A percentile compares a stretch with the other conserved stretches of the same genome.
Conservation (phyloP, 2,888 invertebrate genomes). For the Lithophane leautieri region DNA sequence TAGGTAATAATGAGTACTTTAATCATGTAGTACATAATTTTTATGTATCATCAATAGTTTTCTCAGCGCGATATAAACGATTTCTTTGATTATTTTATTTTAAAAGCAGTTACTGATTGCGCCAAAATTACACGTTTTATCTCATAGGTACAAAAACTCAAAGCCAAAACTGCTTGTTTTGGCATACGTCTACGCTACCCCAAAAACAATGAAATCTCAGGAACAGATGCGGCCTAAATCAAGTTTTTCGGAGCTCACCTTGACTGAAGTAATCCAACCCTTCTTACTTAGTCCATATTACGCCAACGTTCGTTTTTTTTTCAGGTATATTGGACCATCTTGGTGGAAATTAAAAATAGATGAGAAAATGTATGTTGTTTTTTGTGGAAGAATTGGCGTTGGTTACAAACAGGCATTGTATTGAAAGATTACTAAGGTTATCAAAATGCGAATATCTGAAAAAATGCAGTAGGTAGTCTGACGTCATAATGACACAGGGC, state of each 20-base stretch:
- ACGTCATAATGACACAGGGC: not conserved
- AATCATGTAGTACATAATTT: too few species aligned
- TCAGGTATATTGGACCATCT: conserved; percentile 20
- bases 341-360: conserved; percentile 34
- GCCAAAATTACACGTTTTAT: not conserved
- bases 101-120: not conserved
- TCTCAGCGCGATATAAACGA: too few species aligned
- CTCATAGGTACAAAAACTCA: not conserved
- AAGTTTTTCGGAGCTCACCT: conserved; percentile 51
- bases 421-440: not conserved
- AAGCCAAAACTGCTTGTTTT: conserved; percentile 5
- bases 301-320: conserved; percentile 26
- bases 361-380: conserved; percentile 1
- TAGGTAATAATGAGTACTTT: too few species aligned
- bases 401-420: too few species aligned
- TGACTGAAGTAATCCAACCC: conserved; percentile 54
- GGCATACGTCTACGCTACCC: conserved; percentile 12
- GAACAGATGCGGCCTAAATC: conserved; percentile 56
- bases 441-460: not conserved
- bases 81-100: not conserved
- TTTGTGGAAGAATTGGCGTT: not conserved
- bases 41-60: too few species aligned
- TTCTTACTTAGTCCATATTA: conserved; percentile 43
- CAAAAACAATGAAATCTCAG: conserved; percentile 52
- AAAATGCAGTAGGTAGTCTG: not conserved